Evolutionary conservation across 2,797 vertebrate species (phyloP), one percentile per base, ranked within the genome.

Genomic region (Atherinosoma microstoma): DNA sequence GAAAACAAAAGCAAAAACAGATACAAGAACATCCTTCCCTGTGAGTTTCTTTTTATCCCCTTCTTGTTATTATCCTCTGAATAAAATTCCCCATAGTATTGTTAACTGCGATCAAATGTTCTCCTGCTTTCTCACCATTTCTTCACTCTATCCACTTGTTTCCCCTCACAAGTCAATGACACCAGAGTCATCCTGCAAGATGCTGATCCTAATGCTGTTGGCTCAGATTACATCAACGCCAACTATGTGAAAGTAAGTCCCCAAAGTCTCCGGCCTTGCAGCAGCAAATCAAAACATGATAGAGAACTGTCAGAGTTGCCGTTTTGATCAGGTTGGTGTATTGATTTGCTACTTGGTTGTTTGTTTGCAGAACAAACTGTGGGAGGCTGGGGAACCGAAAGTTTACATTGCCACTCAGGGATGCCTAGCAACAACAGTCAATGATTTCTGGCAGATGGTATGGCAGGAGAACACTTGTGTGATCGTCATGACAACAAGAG

Each of bases 1-100:
- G 98, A 99, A 84, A 99, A 99, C 86, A 99, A 98, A 91, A 95
- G 96, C 96, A 99, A 99, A 89, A 99, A 99, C 89, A 93, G 98
- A 88, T 99, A 99, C 87, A 99, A 99, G 94, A 99, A 99, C 90
- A 99, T 99, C 80, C 95, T 99, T 67, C 98, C 98, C 4, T 99
- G 98, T 99, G 80, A 97, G 97, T 74, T 30, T 51, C 18, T 42
- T 49, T 32, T 45, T 12, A 27, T 32, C 36, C 24, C 45, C 13
- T 27, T 29, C 24, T 15, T 29, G 1, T 29, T 29, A 51, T 27
- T 20, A 15, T 9, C 40, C 2, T 51, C n/a, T 58, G 27, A 70
- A 27, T 59, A 30, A 24, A 51, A 27, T 11, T 24, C 29, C 38
- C 3, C 22, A 13, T 16, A 20, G 16, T 60, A 20, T 24, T 3